Percentiles rank a stretch among this genome's conserved stretches.
Conservation (phyloP, 2,888 invertebrate species). For the Diplazon laetatorius region DNA sequence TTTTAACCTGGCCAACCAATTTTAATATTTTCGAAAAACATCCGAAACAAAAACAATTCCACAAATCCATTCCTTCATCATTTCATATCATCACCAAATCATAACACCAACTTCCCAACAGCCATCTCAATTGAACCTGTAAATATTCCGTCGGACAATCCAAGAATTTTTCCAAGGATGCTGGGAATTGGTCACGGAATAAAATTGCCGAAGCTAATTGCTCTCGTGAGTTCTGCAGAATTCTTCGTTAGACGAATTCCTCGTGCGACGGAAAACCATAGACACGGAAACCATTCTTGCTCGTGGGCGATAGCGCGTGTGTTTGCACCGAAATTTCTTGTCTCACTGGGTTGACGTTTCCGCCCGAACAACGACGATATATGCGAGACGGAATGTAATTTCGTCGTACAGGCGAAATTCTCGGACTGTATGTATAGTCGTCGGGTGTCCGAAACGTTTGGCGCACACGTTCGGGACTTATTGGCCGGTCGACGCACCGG, state of each 20-base stretch:
- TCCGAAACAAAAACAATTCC: too few species aligned
- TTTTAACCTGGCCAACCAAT: too few species aligned
- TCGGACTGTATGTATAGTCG: constrained; percentile 23
- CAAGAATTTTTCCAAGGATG: constrained; percentile 2
- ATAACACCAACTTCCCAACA: not conserved
- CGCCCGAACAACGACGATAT: constrained; percentile 69
- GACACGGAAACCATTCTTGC: not conserved
- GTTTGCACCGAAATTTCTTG: not conserved
- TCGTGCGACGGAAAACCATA: not conserved
- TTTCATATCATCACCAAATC: not conserved
- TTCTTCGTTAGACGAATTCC: constrained; percentile 30
- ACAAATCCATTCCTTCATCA: not conserved
- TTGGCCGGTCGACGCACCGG: constrained; percentile 26
- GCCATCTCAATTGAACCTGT: not conserved
- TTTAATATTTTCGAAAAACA: too few species aligned
- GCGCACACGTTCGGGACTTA: constrained; percentile 29
- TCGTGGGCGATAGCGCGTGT: too few species aligned
- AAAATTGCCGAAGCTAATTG: constrained; percentile 61
- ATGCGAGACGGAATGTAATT: constrained; percentile 80
- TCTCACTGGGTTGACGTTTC: constrained; percentile 59
- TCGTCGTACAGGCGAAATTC: constrained; percentile 77
- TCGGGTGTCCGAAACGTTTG: too few species aligned
- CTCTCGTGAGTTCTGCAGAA: constrained; percentile 43
- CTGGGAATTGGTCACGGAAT: not conserved
- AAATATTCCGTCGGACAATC: not conserved